Base-by-base conservation (phyloP, 1,140 invertebrate species). In the Anadara kagoshimensis region DNA sequence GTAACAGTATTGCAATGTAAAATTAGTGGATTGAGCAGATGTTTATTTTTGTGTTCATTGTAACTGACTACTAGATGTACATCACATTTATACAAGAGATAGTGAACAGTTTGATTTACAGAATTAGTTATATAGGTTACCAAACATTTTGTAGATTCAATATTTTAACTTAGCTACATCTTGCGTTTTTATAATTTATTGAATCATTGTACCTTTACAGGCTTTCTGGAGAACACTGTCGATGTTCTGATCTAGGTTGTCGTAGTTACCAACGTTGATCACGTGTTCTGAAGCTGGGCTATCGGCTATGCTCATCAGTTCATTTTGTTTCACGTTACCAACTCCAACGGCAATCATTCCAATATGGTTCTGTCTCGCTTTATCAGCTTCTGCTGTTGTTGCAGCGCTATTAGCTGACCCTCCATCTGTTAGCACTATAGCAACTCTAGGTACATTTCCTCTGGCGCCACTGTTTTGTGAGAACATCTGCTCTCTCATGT, bases 321-420 rank as follows among this genome's bases (percentile, higher is more conserved):
- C 83, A 0, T 63, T 73, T 14, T 69, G 63, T 57, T 84, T 78
- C 4, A 82, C 69, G 20, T 63, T 66, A 8, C 86, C 86, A 41
- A 86, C 84, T 2, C 84, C 86, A 22, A 86, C 78, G 8, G 85
- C 61, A 22, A 85, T 66, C 3, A 79, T 24, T 11, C 81, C 81
- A 20, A 84, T 83, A 56, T 82, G 78, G 44, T 79, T 61, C 20
- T 63, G 26, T 36, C 75, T 73, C 14, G 74, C 65, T 29, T 71
- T 64, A 26, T 82, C 74, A 12, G 78, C 76, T 24, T 73, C 69
- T 36, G 44, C 58, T 2, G 70, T 74, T 4, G 80, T 81, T 14
- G 68, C 61, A 0, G 51, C 65, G 14, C 74, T 62, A 43, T 76
- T 78, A 36, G 70, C 70, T 0, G 78, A 82, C 4, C 68, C 66